Evolutionary conservation across 2,888 invertebrate genomes (phyloP).

Genomic region (Drosophila melanocephala): DNA sequence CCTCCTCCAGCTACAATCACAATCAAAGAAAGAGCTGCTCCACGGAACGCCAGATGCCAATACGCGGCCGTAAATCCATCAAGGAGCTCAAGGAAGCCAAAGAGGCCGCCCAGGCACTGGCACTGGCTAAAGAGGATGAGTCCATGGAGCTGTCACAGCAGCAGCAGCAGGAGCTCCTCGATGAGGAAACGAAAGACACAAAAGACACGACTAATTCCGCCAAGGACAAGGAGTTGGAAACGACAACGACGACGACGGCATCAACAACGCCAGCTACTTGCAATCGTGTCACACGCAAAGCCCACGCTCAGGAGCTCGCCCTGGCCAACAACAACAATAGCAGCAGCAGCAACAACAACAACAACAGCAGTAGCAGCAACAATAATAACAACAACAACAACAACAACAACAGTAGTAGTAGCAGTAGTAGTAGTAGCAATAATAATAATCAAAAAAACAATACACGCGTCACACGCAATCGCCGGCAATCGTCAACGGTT

Average conservation of each 20-base stretch:
- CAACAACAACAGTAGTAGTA: conserved; percentile 54
- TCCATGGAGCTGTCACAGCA: conserved; percentile 43
- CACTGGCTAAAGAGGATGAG: conserved; percentile 47
- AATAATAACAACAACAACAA: conserved; percentile 54
- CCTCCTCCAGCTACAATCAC: not conserved
- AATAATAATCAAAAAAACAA: conserved; percentile 57
- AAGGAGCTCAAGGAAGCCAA: conserved; percentile 75
- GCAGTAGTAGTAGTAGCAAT: conserved; percentile 60
- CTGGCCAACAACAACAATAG: conserved; percentile 66
- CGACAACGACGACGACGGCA: conserved; percentile 31
- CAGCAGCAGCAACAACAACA: conserved; percentile 54
- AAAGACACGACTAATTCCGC: conserved; percentile 43
- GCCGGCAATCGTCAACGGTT: conserved; percentile 63
- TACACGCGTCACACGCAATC: conserved; percentile 83
- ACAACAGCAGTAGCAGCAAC: conserved; percentile 60
- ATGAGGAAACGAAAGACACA: conserved; percentile 57
- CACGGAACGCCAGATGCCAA: conserved; percentile 45
- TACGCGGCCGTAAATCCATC: conserved; percentile 81
- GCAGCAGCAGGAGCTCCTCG: conserved; percentile 35
- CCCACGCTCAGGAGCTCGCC: conserved; percentile 79
- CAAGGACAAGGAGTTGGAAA: conserved; percentile 44
- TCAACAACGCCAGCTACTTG: conserved; percentile 43
- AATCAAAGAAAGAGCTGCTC: conserved; percentile 62
- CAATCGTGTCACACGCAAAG: conserved; percentile 83
- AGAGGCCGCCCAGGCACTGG: conserved; percentile 45